These are phyloP conservation scores for Corythaeola cristata DNA, from an alignment of 2,113 vertebrate species.

Conservation along the genomic window DNA sequence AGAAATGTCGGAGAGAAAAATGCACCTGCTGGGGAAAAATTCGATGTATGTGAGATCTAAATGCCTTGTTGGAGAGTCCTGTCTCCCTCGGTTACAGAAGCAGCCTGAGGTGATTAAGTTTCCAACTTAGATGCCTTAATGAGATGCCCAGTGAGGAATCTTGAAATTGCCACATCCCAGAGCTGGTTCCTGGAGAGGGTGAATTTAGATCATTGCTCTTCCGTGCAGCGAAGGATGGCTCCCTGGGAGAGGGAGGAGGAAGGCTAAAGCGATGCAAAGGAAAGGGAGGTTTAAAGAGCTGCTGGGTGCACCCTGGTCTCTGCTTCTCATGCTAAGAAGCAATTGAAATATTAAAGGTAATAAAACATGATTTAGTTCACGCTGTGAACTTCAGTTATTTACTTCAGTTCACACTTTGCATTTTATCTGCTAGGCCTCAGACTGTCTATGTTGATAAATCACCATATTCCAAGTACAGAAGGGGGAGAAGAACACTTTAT, in stretches of 20 bases:
- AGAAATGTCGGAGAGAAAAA: conserved; percentile 15
- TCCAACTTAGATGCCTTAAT: background rate
- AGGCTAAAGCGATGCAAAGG: background rate
- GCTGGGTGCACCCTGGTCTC: background rate
- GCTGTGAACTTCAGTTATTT: conserved; percentile 66
- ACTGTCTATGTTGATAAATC: conserved; percentile 63
- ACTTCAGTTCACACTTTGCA: conserved; percentile 55
- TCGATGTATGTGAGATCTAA: background rate
- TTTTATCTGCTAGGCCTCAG: conserved; percentile 62
- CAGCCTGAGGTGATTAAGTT: background rate
- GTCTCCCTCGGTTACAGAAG: background rate
- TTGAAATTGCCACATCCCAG: background rate
- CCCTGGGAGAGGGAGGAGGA: background rate
- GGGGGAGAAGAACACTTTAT: conserved; percentile 35
- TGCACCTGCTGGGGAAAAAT: background rate
- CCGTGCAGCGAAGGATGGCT: fast-evolving
- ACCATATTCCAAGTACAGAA: conserved; percentile 38
- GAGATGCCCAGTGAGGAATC: background rate
- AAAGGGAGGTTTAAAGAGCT: background rate
- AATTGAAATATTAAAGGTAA: conserved; percentile 68
- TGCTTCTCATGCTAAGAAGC: conserved; percentile 52
- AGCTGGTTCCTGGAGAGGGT: background rate
- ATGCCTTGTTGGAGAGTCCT: background rate
- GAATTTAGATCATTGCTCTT: background rate
- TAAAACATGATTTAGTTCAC: conserved; percentile 64